These are phyloP conservation scores for Rhinatrema bivittatum DNA, from an alignment of 2,797 vertebrate species.

Conservation along the genomic window DNA sequence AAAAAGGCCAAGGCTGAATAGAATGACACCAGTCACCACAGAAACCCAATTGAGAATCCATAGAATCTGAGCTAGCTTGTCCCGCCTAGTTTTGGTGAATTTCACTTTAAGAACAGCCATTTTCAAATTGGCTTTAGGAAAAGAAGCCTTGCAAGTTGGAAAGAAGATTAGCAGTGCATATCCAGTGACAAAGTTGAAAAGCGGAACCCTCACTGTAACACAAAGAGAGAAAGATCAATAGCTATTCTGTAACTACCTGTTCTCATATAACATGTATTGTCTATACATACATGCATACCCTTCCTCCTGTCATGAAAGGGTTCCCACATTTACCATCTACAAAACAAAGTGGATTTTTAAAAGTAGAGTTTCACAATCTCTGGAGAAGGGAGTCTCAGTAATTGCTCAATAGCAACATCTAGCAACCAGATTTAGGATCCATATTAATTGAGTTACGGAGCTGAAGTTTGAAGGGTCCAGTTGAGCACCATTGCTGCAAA, in stretches of 20 bases:
- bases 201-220: conserved; percentile 20
- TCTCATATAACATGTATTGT: too few species aligned
- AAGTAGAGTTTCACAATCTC: too few species aligned
- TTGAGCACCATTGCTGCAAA: too few species aligned
- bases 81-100: conserved; percentile 78
- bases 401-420: too few species aligned
- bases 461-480: too few species aligned
- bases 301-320: too few species aligned
- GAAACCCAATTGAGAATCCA: conserved; percentile 92
- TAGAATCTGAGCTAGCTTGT: conserved; percentile 83
- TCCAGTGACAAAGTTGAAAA: conserved; percentile 2
- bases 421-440: too few species aligned
- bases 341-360: too few species aligned
- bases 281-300: too few species aligned
- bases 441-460: too few species aligned
- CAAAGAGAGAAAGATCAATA: conserved; percentile 24
- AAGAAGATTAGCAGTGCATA: conserved; percentile 30
- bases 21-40: conserved; percentile 69
- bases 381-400: too few species aligned
- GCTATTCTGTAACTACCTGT: conserved; percentile 6
- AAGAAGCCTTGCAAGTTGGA: conserved; percentile 9
- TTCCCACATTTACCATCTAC: too few species aligned
- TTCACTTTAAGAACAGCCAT: conserved; percentile 83
- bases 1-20: conserved; percentile 81
- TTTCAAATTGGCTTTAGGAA: conserved; percentile 12